Evolutionary conservation across 2,797 vertebrate genomes (phyloP).

Genomic region (Enteromius fasciolatus): DNA sequence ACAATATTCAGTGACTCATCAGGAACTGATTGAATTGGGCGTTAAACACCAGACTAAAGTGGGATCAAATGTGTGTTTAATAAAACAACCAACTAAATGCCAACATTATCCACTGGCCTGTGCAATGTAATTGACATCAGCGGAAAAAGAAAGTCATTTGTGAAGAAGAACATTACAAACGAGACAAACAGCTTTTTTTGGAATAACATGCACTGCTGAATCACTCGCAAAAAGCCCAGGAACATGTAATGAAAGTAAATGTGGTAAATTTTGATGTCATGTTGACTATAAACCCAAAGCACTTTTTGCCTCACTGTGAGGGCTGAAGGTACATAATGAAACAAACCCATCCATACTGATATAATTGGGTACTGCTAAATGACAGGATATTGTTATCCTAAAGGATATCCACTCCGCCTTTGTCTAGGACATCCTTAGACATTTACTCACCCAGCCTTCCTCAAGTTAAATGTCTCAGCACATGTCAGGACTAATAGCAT

Average conservation of each 20-base stretch:
- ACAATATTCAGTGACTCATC: not conserved
- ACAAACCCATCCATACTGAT: slow-evolving; percentile 9
- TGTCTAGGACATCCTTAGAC: slow-evolving; percentile 27
- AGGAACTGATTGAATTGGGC: not conserved
- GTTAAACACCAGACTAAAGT: not conserved
- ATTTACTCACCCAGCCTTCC: slow-evolving; percentile 13
- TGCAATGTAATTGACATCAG: not conserved
- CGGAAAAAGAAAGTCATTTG: not conserved
- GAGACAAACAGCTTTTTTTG: not conserved
- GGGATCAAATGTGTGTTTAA: not conserved
- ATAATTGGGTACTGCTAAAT: not conserved
- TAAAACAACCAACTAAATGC: not conserved
- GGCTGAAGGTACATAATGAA: slow-evolving; percentile 1
- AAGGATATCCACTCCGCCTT: slow-evolving; percentile 20
- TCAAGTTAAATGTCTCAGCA: slow-evolving; percentile 31
- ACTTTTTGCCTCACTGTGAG: not conserved
- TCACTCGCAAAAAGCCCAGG: not conserved
- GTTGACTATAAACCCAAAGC: not conserved
- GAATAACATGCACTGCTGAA: not conserved
- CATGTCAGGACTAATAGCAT: slow-evolving; percentile 16
- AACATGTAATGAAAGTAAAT: not conserved
- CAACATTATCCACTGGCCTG: not conserved
- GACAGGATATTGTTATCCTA: slow-evolving; percentile 24
- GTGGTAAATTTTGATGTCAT: not conserved
- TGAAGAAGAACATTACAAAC: not conserved